These are phyloP conservation scores for Alexandromys fortis DNA, from an alignment of 2,113 vertebrate species.

Conservation along the genomic window DNA sequence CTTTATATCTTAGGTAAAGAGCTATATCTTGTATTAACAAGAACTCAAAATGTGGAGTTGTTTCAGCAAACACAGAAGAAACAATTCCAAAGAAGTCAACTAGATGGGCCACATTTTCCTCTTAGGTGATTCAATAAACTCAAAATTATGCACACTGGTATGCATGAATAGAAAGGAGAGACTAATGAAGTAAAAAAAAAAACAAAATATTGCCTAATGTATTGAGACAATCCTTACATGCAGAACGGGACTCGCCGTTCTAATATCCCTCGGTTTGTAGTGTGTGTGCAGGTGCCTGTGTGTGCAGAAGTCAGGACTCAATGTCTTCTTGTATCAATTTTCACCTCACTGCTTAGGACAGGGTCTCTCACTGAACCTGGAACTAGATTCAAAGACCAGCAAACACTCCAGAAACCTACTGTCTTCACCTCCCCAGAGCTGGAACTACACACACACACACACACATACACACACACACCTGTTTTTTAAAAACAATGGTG, in stretches of 20 bases:
- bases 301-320: background rate
- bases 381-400: background rate
- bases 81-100: conserved; percentile 8
- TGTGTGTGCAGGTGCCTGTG: background rate
- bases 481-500: background rate
- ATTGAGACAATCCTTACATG: background rate
- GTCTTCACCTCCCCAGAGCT: background rate
- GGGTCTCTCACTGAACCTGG: background rate
- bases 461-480: background rate
- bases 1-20: background rate
- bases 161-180: background rate
- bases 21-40: background rate
- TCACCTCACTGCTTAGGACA: background rate
- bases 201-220: background rate
- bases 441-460: background rate
- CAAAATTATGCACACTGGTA: background rate
- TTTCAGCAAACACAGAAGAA: conserved; percentile 17
- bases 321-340: background rate
- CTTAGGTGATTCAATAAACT: conserved; percentile 23
- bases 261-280: background rate
- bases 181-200: conserved; percentile 36
- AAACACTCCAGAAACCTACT: background rate
- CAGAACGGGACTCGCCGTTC: background rate
- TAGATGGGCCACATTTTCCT: conserved; percentile 32
- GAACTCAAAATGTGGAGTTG: background rate